Evolutionary conservation across 2,113 vertebrate genomes (phyloP).

Genomic region (Pungitius pungitius): DNA sequence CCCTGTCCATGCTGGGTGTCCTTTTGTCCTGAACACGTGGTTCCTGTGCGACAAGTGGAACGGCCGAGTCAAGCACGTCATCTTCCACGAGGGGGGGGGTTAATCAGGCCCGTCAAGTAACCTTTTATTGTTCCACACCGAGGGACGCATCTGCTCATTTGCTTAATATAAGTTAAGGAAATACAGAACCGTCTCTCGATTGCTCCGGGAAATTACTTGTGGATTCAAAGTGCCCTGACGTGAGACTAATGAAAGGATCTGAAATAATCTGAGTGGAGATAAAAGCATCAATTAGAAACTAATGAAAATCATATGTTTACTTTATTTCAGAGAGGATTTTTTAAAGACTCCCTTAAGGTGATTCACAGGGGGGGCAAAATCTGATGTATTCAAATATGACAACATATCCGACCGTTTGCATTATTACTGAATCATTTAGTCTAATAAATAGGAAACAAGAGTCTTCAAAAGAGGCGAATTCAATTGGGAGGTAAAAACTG

Average conservation of each 20-base stretch:
- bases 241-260: constrained; percentile 28
- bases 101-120: constrained; percentile 40
- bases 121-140: constrained; percentile 30
- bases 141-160: constrained; percentile 52
- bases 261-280: neutral
- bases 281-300: neutral
- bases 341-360: neutral
- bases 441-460: neutral
- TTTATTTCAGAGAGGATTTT: constrained; percentile 20
- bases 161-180: constrained; percentile 52
- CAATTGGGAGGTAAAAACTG: neutral
- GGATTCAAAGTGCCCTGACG: constrained; percentile 33
- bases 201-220: constrained; percentile 49
- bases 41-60: constrained; percentile 29
- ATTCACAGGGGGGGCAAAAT: neutral
- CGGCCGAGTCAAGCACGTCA: constrained; percentile 44
- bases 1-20: too few relatives aligned
- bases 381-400: neutral
- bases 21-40: constrained; percentile 19
- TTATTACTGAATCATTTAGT: neutral
- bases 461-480: neutral
- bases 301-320: neutral
- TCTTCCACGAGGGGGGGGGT: constrained; percentile 39
- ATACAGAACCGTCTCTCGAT: constrained; percentile 31
- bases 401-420: neutral